Evolutionary conservation across 1,140 invertebrate genomes (phyloP).

Genomic region (Drosophila cardini): DNA sequence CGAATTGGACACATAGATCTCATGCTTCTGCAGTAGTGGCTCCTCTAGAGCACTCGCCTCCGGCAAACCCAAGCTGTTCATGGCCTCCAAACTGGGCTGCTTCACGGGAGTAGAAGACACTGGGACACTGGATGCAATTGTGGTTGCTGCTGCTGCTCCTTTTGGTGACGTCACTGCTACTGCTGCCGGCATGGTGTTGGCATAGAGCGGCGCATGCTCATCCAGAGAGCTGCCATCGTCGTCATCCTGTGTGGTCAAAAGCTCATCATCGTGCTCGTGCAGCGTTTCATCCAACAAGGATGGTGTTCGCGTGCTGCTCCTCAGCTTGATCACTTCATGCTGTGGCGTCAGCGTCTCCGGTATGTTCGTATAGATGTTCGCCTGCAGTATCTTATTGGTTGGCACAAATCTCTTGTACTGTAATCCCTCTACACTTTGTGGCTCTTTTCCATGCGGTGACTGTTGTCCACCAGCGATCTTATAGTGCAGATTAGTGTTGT

Average conservation of each 20-base stretch:
- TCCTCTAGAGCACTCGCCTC: constrained; percentile 39
- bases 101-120: constrained; percentile 67
- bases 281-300: constrained; percentile 84
- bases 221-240: constrained; percentile 68
- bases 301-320: constrained; percentile 75
- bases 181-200: constrained; percentile 60
- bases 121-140: not conserved
- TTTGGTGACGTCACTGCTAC: constrained; percentile 2
- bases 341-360: constrained; percentile 89
- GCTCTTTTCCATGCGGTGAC: constrained; percentile 7
- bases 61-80: constrained; percentile 81
- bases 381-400: constrained; percentile 85
- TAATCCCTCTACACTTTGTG: constrained; percentile 24
- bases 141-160: not conserved
- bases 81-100: constrained; percentile 72
- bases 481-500: constrained; percentile 89
- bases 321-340: constrained; percentile 86
- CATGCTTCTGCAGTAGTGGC: constrained; percentile 66
- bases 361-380: constrained; percentile 91
- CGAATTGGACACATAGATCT: constrained; percentile 78
- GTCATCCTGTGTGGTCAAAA: constrained; percentile 43
- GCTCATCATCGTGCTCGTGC: constrained; percentile 78
- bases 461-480: constrained; percentile 41
- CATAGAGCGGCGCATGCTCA: constrained; percentile 72
- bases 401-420: constrained; percentile 66